Percentiles rank a stretch among this genome's conserved stretches.
phyloP scores from a whole-genome alignment of 2,797 vertebrate genomes.

The Peromyscus attwateri region DNA sequence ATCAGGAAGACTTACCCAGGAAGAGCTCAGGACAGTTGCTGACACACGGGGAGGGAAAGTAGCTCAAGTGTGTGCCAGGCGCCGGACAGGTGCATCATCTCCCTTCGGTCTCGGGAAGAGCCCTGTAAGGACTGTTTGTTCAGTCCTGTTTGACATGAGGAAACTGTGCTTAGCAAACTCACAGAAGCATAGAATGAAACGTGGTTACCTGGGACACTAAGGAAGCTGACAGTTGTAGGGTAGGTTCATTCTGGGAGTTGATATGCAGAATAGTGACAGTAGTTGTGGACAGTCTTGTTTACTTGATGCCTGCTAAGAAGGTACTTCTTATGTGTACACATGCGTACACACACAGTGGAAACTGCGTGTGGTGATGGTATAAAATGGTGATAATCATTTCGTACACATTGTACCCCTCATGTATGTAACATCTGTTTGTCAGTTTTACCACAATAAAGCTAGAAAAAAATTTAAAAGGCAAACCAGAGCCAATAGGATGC shows the following conservation, averaged over 20 bases:
- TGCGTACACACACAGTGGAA: not conserved
- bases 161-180: slow-evolving; percentile 25
- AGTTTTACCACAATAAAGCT: not conserved
- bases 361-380: not conserved
- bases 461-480: not conserved
- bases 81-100: not conserved
- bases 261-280: not conserved
- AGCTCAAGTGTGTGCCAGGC: not conserved
- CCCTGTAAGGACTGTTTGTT: not conserved
- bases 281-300: not conserved
- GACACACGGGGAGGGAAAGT: not conserved
- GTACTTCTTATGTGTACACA: not conserved
- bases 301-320: not conserved
- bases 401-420: not conserved
- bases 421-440: not conserved
- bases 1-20: not conserved
- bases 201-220: not conserved
- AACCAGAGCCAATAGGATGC: not conserved
- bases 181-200: not conserved
- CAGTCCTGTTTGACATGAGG: not conserved
- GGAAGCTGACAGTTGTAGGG: not conserved
- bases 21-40: not conserved
- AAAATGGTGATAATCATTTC: not conserved
- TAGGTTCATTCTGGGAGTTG: not conserved
- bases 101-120: not conserved